Conservation (phyloP, 2,888 invertebrate species). For the Orthosia cruda region DNA sequence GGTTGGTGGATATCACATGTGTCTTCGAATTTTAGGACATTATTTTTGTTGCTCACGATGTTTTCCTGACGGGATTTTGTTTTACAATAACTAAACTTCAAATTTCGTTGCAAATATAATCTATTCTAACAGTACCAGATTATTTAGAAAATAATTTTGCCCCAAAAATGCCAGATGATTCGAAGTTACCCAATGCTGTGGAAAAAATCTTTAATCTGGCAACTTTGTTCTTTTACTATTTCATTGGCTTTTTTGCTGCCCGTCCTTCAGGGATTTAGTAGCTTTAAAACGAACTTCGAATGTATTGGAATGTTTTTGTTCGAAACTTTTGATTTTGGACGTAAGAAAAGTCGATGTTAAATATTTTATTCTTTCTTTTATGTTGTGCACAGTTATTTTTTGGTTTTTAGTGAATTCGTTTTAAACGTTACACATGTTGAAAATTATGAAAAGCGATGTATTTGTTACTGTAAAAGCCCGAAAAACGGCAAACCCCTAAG, state of each 20-base stretch:
- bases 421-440: no score
- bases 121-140: neutral
- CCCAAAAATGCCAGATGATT: constrained; percentile 19
- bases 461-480: no score
- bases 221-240: constrained; percentile 50
- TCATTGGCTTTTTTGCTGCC: constrained; percentile 55
- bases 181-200: constrained; percentile 16
- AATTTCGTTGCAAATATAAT: neutral
- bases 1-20: no score
- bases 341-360: neutral
- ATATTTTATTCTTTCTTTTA: no score
- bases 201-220: constrained; percentile 50
- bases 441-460: no score
- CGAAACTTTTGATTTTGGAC: constrained; percentile 1
- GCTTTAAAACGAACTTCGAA: constrained; percentile 49
- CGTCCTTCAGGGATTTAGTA: constrained; percentile 39
- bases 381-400: neutral
- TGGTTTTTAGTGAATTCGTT: no score
- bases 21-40: no score
- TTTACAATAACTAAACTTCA: neutral
- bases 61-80: no score
- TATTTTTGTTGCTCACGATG: no score
- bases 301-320: constrained; percentile 29
- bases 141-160: neutral
- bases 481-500: no score